Evolutionary conservation across 2,113 vertebrate genomes (phyloP).

Genomic region (Zosterops hypoxanthus): DNA sequence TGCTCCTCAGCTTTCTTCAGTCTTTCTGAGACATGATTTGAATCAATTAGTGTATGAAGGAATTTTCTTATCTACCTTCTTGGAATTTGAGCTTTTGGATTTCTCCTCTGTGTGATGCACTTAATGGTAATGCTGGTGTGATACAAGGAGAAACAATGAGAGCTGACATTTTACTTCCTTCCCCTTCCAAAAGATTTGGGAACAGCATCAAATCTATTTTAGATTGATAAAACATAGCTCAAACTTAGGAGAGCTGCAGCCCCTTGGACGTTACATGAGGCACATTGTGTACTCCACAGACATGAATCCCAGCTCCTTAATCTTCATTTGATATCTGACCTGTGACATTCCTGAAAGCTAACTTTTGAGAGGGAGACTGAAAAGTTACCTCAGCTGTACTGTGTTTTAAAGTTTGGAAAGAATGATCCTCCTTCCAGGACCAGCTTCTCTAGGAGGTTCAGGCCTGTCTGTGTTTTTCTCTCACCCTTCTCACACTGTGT

Average conservation of each 20-base stretch:
- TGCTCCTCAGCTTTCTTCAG: neutral
- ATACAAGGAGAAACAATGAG: neutral
- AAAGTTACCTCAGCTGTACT: neutral
- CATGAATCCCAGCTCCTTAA: neutral
- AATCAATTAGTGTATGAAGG: neutral
- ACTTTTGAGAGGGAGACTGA: neutral
- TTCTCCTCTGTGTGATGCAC: neutral
- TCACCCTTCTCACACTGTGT: neutral
- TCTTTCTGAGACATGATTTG: neutral
- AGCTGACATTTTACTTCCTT: neutral
- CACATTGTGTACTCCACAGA: neutral
- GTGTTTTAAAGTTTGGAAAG: neutral
- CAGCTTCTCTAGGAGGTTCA: neutral
- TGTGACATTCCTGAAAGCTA: neutral
- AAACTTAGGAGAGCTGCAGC: neutral
- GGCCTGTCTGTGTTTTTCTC: neutral
- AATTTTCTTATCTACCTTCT: neutral
- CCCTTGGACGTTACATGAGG: neutral
- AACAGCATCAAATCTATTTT: neutral
- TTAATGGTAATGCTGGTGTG: neutral
- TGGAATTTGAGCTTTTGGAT: neutral
- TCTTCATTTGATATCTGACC: neutral
- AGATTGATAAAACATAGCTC: neutral
- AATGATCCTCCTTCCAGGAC: neutral
- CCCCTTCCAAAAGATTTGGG: neutral